A percentile compares a stretch with the other conserved stretches of the same genome.
These are phyloP conservation scores for Linurgus olivaceus DNA, from an alignment of 2,797 vertebrate genomes.

Conservation along the genomic window DNA sequence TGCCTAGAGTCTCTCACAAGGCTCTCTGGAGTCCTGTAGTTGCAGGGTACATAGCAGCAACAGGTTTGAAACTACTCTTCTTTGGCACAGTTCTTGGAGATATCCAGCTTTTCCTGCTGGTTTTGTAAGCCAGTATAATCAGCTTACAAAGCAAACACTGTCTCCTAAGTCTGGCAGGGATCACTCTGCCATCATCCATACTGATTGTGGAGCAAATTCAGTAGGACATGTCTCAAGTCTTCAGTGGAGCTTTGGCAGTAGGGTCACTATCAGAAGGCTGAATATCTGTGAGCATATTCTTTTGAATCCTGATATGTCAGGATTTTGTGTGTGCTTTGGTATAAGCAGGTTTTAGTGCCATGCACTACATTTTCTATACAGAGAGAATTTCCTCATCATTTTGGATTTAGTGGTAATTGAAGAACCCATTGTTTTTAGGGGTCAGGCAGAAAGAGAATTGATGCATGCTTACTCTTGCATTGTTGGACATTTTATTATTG, in stretches of 20 bases:
- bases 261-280: neutral
- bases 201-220: neutral
- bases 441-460: neutral
- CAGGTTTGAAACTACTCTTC: neutral
- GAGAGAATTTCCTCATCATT: neutral
- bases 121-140: neutral
- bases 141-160: neutral
- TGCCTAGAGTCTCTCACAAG: rapidly evolving
- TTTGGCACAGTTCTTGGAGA: neutral
- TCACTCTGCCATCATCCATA: neutral
- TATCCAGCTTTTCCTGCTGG: neutral
- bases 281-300: neutral
- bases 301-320: neutral
- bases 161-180: neutral
- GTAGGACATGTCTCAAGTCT: neutral
- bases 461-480: neutral
- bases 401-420: neutral
- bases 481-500: neutral
- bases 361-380: neutral
- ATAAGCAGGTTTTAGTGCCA: neutral
- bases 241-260: neutral
- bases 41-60: neutral
- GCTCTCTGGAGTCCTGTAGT: neutral
- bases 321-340: neutral
- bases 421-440: neutral